Percentiles rank a stretch among this genome's conserved stretches.
phyloP scores from a whole-genome alignment of 2,797 vertebrate genomes.

The Pseudocheirus occidentalis region DNA sequence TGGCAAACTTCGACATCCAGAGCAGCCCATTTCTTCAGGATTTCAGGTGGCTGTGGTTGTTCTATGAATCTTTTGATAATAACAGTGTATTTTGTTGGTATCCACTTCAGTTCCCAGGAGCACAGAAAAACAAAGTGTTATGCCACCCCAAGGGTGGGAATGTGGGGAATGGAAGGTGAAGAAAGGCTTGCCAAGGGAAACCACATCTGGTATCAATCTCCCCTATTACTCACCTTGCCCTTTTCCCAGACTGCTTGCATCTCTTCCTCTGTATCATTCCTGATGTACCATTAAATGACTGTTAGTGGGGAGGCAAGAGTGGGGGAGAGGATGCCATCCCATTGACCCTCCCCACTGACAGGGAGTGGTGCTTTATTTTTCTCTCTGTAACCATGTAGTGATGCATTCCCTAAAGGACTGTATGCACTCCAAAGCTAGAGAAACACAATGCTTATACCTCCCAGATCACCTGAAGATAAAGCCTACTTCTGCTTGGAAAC shows the following conservation, averaged over 20 bases:
- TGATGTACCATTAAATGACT: neutral
- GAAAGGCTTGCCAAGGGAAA: neutral
- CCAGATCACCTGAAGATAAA: neutral
- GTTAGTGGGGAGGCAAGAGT: neutral
- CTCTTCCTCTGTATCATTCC: neutral
- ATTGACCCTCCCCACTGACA: neutral
- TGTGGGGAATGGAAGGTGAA: neutral
- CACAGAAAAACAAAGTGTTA: neutral
- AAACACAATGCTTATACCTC: neutral
- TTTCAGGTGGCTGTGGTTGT: neutral
- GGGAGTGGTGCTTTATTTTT: neutral
- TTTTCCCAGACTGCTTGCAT: neutral
- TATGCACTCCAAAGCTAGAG: neutral
- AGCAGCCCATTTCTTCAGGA: neutral
- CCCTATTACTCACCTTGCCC: rapidly evolving
- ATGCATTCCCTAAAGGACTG: neutral
- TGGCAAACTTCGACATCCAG: neutral
- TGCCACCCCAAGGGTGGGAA: neutral
- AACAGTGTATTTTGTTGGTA: neutral
- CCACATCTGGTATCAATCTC: neutral
- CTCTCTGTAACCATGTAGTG: neutral
- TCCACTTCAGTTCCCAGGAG: neutral
- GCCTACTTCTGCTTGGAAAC: neutral
- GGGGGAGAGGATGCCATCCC: neutral
- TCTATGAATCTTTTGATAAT: neutral